Evolutionary conservation across 1,140 invertebrate species (phyloP).

Genomic region (Grapholita molesta): DNA sequence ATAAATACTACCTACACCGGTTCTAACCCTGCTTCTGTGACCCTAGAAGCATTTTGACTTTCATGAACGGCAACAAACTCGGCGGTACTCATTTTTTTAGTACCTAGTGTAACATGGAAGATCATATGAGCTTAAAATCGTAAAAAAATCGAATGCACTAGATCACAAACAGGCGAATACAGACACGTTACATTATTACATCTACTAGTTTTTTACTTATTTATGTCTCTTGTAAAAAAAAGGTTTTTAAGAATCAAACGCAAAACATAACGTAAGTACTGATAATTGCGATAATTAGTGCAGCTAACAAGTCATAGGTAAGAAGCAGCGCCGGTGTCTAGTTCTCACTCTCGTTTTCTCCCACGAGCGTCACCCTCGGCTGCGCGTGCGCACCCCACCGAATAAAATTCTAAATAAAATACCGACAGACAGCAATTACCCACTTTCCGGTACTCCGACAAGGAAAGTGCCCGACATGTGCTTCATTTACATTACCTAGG

Average conservation of each 20-base stretch:
- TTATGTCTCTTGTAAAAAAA: not conserved
- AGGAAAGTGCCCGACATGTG: constrained; percentile 44
- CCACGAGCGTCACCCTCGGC: constrained; percentile 49
- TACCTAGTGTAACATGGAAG: no score
- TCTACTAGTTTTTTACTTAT: no score
- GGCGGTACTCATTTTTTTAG: not conserved
- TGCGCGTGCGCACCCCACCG: constrained; percentile 48
- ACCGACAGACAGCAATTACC: constrained; percentile 40
- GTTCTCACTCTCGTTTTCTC: constrained; percentile 53
- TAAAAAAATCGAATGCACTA: no score
- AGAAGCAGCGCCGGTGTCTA: not conserved
- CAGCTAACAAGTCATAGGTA: constrained; percentile 4
- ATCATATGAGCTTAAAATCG: no score
- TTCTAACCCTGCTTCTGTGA: no score
- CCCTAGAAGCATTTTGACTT: no score
- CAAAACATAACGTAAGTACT: not conserved
- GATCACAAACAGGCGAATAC: no score
- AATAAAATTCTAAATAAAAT: constrained; percentile 33
- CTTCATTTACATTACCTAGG: constrained; percentile 18
- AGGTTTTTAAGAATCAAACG: not conserved
- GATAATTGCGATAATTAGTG: not conserved
- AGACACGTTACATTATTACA: no score
- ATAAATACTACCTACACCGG: no score
- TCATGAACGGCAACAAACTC: no score
- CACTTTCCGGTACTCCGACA: constrained; percentile 42